These are phyloP conservation scores for Leptobrachium ailaonicum DNA, from an alignment of 2,113 vertebrate species.

Conservation along the genomic window DNA sequence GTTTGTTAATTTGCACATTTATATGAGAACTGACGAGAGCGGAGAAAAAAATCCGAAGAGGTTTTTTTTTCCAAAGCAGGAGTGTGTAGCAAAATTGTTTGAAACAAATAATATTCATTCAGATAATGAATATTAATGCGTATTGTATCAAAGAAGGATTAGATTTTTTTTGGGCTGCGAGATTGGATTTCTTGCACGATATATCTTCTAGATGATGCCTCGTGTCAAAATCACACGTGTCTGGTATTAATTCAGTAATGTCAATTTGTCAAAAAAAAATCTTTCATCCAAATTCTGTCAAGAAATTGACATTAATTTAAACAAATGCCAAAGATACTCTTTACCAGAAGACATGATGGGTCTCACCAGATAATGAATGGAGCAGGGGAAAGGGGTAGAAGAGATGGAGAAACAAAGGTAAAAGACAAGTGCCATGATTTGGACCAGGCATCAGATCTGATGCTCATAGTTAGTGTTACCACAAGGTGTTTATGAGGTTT, in stretches of 20 bases:
- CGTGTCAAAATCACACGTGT: not conserved
- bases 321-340: no score
- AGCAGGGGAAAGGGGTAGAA: no score
- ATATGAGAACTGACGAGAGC: conserved; percentile 10
- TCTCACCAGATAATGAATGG: no score
- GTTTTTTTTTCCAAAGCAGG: conserved; percentile 8
- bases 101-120: conserved; percentile 29
- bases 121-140: conserved; percentile 45
- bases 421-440: no score
- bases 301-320: no score
- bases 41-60: not conserved
- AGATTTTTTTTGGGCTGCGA: not conserved
- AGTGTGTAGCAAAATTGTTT: conserved; percentile 15
- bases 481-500: no score
- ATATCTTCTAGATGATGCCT: conserved; percentile 3
- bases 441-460: no score
- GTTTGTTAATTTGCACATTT: conserved; percentile 35
- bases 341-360: no score
- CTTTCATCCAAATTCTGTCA: no score
- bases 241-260: not conserved
- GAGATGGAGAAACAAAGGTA: no score
- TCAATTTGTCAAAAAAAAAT: not conserved
- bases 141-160: conserved; percentile 23
- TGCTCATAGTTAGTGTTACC: no score
- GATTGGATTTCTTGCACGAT: not conserved